Base-by-base conservation (phyloP, 2,888 invertebrate species). In the Cinara cedri region DNA sequence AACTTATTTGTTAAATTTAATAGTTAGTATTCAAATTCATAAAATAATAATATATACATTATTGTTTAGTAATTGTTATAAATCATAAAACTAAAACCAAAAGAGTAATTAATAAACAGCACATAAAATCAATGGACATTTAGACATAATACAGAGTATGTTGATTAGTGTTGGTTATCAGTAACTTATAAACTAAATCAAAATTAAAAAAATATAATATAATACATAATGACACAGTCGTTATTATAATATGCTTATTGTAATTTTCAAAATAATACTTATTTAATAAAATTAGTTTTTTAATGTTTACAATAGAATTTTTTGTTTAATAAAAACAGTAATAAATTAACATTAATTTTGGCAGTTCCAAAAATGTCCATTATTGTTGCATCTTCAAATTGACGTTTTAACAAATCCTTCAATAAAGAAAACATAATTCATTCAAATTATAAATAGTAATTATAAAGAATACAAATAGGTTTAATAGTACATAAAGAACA, bases 341-440 rank as follows among this genome's bases (percentile, higher is more conserved):
- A 87, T 63, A 93, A 88, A 85, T 93, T 93, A 21, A 93, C 91
- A 84, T 93, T 93, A 83, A 93, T 89, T 85, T 91, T 90, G 26
- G 92, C 92, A 85, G 90, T 91, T n/a, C 91, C 92, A 84, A 92
- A 93, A 88, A 93, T 89, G 83, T 91, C 90, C 89, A 92, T 92
- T 34, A 92, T 90, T 42, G 91, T 88, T 63, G 91, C 90, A 26
- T 92, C 93, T 85, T 93, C 92, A 83, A 91, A 93, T 85, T 93
- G 93, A 82, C 91, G 88, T 84, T 92, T 91, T 21, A 93, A 87
- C 51, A 93, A 86, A 84, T 92, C 90, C 87, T 93, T 89, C 24
- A 85, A 86, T 19, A 83, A 82, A 78, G 65, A 80, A 63, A 70
- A 81, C 21, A 21, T 8, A 34, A 34, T 34, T 34, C 34, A 34